These are phyloP conservation scores for Erannis defoliaria DNA, from an alignment of 2,888 invertebrate species.

Conservation along the genomic window DNA sequence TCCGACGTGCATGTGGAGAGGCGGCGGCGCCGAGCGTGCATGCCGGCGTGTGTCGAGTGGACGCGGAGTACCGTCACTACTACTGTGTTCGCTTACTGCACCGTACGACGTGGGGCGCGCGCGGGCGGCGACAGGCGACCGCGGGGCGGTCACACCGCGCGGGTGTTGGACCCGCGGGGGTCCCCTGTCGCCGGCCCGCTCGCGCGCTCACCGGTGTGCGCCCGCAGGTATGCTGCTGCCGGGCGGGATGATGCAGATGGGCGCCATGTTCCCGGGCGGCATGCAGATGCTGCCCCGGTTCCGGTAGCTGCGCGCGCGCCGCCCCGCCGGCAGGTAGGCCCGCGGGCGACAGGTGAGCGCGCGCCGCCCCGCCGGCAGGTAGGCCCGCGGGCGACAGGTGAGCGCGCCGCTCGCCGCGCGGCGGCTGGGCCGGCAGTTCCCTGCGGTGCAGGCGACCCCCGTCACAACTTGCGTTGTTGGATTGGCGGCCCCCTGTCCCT, in stretches of 20 bases:
- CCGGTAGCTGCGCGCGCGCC: constrained; percentile 88
- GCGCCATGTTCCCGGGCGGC: constrained; percentile 83
- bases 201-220: constrained; percentile 44
- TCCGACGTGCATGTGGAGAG: constrained; percentile 82
- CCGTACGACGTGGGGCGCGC: constrained; percentile 35
- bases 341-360: constrained; percentile 54
- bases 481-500: constrained; percentile 85
- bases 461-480: constrained; percentile 86
- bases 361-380: constrained; percentile 51
- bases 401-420: constrained; percentile 56
- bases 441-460: constrained; percentile 79
- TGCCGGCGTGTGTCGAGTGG: not conserved
- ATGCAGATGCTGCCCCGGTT: constrained; percentile 93
- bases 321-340: constrained; percentile 34
- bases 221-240: constrained; percentile 83
- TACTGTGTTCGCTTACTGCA: constrained; percentile 81
- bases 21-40: constrained; percentile 63
- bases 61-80: not conserved
- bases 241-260: constrained; percentile 76
- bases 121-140: constrained; percentile 61
- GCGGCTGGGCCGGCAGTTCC: constrained; percentile 87
- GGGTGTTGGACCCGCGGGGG: constrained; percentile 65
- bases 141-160: constrained; percentile 73
- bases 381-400: constrained; percentile 62
- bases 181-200: constrained; percentile 41